These are phyloP conservation scores for Laodelphax striatellus DNA, from an alignment of 1,140 invertebrate genomes.

Conservation along the genomic window DNA sequence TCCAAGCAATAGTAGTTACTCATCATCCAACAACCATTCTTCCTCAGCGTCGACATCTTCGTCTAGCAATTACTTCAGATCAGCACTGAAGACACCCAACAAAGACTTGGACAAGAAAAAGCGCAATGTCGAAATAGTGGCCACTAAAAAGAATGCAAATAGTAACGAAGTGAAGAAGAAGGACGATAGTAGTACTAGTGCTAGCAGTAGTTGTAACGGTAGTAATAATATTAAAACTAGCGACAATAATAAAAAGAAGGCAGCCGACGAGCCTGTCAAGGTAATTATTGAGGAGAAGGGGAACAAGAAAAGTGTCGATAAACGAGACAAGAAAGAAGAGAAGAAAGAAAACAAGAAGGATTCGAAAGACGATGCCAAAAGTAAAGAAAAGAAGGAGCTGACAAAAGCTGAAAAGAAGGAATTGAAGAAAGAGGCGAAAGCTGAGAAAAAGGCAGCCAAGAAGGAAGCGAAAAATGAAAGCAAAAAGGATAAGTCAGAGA, in stretches of 20 bases:
- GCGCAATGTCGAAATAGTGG: slow-evolving; percentile 5
- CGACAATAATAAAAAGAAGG: slow-evolving; percentile 14
- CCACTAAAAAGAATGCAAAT: slow-evolving; percentile 6
- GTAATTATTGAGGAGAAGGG: slow-evolving; percentile 9
- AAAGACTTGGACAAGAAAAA: slow-evolving; percentile 18
- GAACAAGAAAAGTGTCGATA: slow-evolving; percentile 14
- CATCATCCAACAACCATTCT: not conserved
- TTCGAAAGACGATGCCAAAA: slow-evolving; percentile 19
- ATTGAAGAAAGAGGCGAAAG: slow-evolving; percentile 20
- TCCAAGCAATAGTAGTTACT: slow-evolving; percentile 8
- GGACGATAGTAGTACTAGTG: slow-evolving; percentile 12
- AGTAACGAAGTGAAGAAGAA: slow-evolving; percentile 16
- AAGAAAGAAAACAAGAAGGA: slow-evolving; percentile 22
- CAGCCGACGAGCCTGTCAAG: slow-evolving; percentile 16
- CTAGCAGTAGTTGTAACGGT: no score
- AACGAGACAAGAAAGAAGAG: slow-evolving; percentile 20
- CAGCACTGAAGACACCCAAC: slow-evolving; percentile 17
- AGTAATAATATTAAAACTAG: slow-evolving; percentile 4
- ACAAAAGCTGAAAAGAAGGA: slow-evolving; percentile 24
- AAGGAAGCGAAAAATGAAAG: slow-evolving; percentile 18
- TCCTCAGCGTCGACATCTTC: not conserved
- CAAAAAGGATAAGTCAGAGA: slow-evolving; percentile 14
- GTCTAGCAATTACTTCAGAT: slow-evolving; percentile 7
- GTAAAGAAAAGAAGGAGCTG: slow-evolving; percentile 22
- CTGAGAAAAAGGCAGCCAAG: slow-evolving; percentile 19